Evolutionary conservation across 2,888 invertebrate genomes (phyloP).

Genomic region (Amorpha juglandis): DNA sequence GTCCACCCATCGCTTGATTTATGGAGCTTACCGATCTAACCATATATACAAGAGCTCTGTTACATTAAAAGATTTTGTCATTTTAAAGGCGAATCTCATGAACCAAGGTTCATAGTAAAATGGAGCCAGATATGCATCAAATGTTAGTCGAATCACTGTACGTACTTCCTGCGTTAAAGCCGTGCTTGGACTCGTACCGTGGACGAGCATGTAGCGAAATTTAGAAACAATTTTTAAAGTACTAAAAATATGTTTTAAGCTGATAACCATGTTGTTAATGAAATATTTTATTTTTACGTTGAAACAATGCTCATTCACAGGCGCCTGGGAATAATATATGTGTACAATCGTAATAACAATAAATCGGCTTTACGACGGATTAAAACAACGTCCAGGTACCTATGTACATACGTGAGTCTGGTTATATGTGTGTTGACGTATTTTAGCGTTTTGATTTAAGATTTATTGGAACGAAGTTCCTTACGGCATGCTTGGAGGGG

Average conservation of each 20-base stretch:
- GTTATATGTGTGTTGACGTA: not conserved
- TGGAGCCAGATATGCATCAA: slow-evolving; percentile 12
- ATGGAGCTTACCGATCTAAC: slow-evolving; percentile 27
- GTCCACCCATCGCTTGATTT: slow-evolving; percentile 34
- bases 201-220: too few relatives aligned
- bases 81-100: not conserved
- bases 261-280: too few relatives aligned
- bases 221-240: not conserved
- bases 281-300: not conserved
- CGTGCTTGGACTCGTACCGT: too few relatives aligned
- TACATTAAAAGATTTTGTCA: not conserved
- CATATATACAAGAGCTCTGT: not conserved
- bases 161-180: not conserved
- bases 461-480: not conserved
- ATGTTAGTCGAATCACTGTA: slow-evolving; percentile 6
- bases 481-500: too few relatives aligned
- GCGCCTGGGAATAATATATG: slow-evolving; percentile 13
- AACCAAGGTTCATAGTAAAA: not conserved
- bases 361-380: slow-evolving; percentile 16
- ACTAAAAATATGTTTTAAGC: not conserved
- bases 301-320: slow-evolving; percentile 4
- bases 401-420: not conserved
- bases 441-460: slow-evolving; percentile 7
- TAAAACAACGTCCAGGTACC: slow-evolving; percentile 1
- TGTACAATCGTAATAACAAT: slow-evolving; percentile 19